Evolutionary conservation across 2,113 vertebrate species (phyloP), one percentile per base, ranked within the genome.

Genomic region (Emydura subglobosa): DNA sequence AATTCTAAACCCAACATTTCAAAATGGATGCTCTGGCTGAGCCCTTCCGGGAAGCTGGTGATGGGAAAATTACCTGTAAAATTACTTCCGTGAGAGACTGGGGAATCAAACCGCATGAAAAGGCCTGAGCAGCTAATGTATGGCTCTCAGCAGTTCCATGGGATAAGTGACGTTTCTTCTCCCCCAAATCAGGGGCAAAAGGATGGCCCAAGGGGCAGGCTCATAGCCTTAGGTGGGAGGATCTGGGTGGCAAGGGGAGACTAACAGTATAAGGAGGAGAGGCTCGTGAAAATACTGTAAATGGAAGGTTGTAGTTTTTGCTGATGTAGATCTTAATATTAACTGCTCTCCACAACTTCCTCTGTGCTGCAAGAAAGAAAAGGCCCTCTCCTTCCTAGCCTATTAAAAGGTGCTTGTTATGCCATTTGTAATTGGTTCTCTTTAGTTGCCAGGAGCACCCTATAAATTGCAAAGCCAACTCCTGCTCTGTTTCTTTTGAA

Each of bases 191-290:
- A 87, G 7, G 21, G 34, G 49, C 59, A 93, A 42, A 81, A 92
- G 85, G 55, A 3, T 42, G 59, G 61, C 84, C 61, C 89, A 55
- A 79, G 89, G 68, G 86, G 31, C 79, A 93, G 59, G 51, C 55
- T 83, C 21, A 79, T 4, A 95, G 82, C 50, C 55, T 17, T n/a
- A 94, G 76, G 72, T 72, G 82, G 91, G 78, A 95, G 87, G 55
- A 89, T 53, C 25, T 76, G 61, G 34, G 34, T 68, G 61, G 68
- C 59, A 78, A 87, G 61, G 34, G 86, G 3, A 50, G 50, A 91
- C 4, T 86, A 85, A 88, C 2, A 72, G 10, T 39, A 54, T 47
- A n/a, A 91, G 55, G 42, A 94, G 93, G n/a, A 72, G 9, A 39
- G 51, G 34, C 39, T 10, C 47, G 55, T 47, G 25, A 21, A 72